These are phyloP conservation scores for Sycon ciliatum DNA, from an alignment of 37 sponge, comb jelly and placozoan genomes.

Conservation along the genomic window DNA sequence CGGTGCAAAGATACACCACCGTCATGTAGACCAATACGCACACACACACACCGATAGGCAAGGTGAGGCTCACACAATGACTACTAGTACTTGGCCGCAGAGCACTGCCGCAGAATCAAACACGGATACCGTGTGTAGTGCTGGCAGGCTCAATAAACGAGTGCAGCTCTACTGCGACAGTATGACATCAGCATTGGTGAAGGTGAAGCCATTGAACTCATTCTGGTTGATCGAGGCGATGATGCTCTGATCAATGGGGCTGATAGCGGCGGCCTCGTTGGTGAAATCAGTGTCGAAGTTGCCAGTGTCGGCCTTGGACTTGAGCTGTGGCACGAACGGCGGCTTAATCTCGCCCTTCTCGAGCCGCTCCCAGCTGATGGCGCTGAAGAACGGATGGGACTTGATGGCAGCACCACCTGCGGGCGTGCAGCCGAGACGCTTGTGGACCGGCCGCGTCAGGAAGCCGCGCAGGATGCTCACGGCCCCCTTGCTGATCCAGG, in stretches of 20 bases:
- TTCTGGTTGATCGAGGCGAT: constrained; percentile 65
- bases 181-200: constrained; percentile 70
- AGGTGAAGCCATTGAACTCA: constrained; percentile 75
- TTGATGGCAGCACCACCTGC: constrained; percentile 48
- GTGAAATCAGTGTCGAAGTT: constrained; percentile 92
- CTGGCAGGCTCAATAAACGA: too few relatives aligned
- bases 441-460: not conserved
- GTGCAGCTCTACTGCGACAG: too few relatives aligned
- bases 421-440: constrained; percentile 52
- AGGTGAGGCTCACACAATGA: too few relatives aligned
- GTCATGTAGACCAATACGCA: too few relatives aligned
- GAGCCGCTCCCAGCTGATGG: constrained; percentile 52
- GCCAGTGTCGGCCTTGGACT: constrained; percentile 43
- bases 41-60: too few relatives aligned
- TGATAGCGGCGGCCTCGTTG: constrained; percentile 61
- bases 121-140: too few relatives aligned
- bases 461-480: not conserved
- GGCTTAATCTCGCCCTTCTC: constrained; percentile 52
- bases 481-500: constrained; percentile 49
- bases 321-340: constrained; percentile 67
- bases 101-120: too few relatives aligned
- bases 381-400: constrained; percentile 65
- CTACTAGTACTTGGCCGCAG: too few relatives aligned
- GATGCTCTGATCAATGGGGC: constrained; percentile 50
- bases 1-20: too few relatives aligned